A percentile compares a stretch with the other conserved stretches of the same genome.
Evolutionary conservation across 2,888 invertebrate species (phyloP).

Genomic region (Urechis unicinctus): DNA sequence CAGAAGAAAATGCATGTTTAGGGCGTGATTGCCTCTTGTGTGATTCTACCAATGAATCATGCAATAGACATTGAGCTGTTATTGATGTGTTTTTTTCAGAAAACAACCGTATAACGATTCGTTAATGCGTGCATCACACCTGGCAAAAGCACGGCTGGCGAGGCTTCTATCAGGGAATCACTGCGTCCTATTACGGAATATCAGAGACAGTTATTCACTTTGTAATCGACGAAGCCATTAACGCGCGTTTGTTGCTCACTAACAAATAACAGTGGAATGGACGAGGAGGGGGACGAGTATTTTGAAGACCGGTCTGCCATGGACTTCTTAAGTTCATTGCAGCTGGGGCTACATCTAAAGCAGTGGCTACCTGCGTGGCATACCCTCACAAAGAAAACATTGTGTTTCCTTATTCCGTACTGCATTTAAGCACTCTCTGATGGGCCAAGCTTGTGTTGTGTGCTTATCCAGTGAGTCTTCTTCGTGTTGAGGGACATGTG

Average conservation of each 20-base stretch:
- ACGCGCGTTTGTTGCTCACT: slow-evolving; percentile 52
- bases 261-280: background rate
- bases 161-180: slow-evolving; percentile 98
- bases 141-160: slow-evolving; percentile 61
- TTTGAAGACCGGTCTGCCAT: slow-evolving; percentile 24
- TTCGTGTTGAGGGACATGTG: too few species aligned
- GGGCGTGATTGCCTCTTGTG: too few species aligned
- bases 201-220: slow-evolving; percentile 99
- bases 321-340: slow-evolving; percentile 58
- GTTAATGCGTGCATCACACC: slow-evolving; percentile 46
- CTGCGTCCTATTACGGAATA: slow-evolving; percentile 97
- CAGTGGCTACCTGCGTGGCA: slow-evolving; percentile 78
- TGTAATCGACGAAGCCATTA: slow-evolving; percentile 96
- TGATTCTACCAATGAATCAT: too few species aligned
- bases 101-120: slow-evolving; percentile 33
- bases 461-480: too few species aligned
- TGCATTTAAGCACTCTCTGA: too few species aligned
- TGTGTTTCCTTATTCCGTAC: too few species aligned
- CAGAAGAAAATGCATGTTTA: too few species aligned
- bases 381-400: too few species aligned
- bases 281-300: slow-evolving; percentile 34
- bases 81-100: slow-evolving; percentile 4
- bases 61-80: background rate
- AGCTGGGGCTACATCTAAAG: slow-evolving; percentile 94
- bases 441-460: too few species aligned